These are phyloP conservation scores for Macrosteles quadrilineatus DNA, from an alignment of 1,140 invertebrate genomes.

Conservation along the genomic window DNA sequence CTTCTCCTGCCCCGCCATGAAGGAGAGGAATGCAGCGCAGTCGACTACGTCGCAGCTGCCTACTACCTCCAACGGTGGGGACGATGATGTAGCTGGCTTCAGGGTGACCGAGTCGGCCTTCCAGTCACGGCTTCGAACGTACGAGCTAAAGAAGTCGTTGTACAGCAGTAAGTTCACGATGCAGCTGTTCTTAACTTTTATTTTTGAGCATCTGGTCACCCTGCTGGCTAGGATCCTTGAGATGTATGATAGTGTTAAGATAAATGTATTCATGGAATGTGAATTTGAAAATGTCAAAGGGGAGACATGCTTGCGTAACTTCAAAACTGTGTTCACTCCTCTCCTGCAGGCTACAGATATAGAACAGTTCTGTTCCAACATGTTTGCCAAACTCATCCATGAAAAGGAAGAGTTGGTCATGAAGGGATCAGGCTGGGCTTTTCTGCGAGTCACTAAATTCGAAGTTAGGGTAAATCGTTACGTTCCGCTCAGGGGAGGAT, in stretches of 20 bases:
- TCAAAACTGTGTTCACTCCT: neutral
- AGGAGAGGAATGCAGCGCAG: no score
- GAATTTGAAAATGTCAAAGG: neutral
- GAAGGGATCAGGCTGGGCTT: neutral
- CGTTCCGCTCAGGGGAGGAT: neutral
- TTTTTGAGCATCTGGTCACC: neutral
- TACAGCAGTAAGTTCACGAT: neutral
- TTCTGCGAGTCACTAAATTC: neutral
- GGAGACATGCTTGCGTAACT: neutral
- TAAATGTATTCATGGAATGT: neutral
- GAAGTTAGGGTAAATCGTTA: neutral
- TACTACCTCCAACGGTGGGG: no score
- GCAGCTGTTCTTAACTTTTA: neutral
- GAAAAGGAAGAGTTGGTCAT: neutral
- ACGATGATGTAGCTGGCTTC: no score
- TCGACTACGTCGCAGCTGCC: no score
- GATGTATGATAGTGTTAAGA: neutral
- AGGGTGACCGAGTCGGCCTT: neutral
- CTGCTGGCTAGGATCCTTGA: neutral
- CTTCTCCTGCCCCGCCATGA: no score
- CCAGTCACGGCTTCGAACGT: neutral
- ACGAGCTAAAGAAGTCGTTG: neutral
- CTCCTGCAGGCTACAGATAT: neutral
- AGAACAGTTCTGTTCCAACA: neutral
- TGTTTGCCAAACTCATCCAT: neutral